Evolutionary conservation across 2,797 vertebrate species (phyloP), one percentile per base, ranked within the genome.

Genomic region (Rhabdomys pumilio): DNA sequence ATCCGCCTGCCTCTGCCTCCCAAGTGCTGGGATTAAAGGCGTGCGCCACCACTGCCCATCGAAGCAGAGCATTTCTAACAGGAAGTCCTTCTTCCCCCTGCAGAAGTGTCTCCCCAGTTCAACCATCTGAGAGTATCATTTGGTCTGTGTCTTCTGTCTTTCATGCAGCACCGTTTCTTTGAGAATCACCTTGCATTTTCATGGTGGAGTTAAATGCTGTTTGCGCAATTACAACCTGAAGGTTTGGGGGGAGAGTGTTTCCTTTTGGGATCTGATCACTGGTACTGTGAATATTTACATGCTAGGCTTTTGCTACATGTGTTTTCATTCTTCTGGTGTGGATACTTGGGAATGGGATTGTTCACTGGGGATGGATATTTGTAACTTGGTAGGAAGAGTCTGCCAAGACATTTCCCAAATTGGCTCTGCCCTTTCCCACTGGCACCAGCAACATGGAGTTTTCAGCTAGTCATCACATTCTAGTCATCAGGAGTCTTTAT

Each of bases 271-370:
- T 72, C 53, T 55, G 15, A 13, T 9, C 5, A 2, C 13, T 59
- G 20, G n/a, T 44, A 10, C 79, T 80, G 1, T 44, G 72, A 53
- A 50, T 44, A 7, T 57, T 50, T 69, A 41, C 5, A 15, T 41
- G 47, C 5, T 2, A 20, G 15, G 22, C 65, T 44, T 76, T 12
- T 75, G n/a, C 22, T 31, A 22, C 44, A 4, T 22, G 0, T 9
- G 26, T 86, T 81, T 87, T 77, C 47, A 14, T 88, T 81, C 57
- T 76, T 97, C 44, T 80, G 12, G 20, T 57, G 38, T 93, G 41
- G 24, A 26, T 63, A 2, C 41, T 31, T 44, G 4, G 53, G 57
- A 38, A 11, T 38, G 31, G 86, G 67, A 47, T 81, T 82, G 61
- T 15, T 72, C 13, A 26, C 11, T 2, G 6, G 12, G 59, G 19